Conservation (phyloP, 2,113 vertebrate species). For the Oreochromis tanganicae region DNA sequence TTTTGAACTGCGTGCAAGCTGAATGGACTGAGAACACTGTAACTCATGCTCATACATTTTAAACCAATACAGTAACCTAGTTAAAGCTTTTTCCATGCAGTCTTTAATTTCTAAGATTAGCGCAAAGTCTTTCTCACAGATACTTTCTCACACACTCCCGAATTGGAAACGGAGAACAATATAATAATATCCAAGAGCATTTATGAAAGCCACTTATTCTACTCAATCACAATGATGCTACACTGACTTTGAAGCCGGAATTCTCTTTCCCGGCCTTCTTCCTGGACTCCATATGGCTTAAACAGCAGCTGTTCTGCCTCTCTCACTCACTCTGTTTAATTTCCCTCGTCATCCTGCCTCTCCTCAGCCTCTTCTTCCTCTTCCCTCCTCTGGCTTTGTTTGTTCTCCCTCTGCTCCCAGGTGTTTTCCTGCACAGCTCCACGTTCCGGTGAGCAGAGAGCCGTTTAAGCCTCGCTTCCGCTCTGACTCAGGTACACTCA, state of each 20-base stretch:
- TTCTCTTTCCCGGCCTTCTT: slow-evolving; percentile 16
- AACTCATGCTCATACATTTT: neutral
- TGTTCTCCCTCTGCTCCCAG: slow-evolving; percentile 66
- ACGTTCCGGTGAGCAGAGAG: slow-evolving; percentile 32
- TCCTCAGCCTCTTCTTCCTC: slow-evolving; percentile 52
- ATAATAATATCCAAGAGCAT: neutral
- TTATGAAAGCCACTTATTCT: neutral
- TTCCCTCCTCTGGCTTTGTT: slow-evolving; percentile 62
- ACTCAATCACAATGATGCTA: neutral
- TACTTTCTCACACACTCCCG: neutral
- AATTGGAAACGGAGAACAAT: neutral
- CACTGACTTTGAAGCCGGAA: slow-evolving; percentile 23
- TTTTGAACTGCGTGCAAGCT: neutral
- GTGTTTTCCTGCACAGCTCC: slow-evolving; percentile 66
- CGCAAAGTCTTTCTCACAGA: neutral
- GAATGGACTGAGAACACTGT: neutral
- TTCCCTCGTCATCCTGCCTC: slow-evolving; percentile 53
- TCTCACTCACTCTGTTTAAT: neutral
- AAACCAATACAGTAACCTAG: neutral
- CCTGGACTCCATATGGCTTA: slow-evolving; percentile 39
- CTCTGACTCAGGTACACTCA: slow-evolving; percentile 63
- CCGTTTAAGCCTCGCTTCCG: slow-evolving; percentile 47
- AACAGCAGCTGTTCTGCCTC: slow-evolving; percentile 27
- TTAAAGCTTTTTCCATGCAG: neutral
- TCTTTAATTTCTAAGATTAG: neutral